These are phyloP conservation scores for Synaphobranchus kaupii DNA, from an alignment of 2,797 vertebrate species.

Conservation along the genomic window DNA sequence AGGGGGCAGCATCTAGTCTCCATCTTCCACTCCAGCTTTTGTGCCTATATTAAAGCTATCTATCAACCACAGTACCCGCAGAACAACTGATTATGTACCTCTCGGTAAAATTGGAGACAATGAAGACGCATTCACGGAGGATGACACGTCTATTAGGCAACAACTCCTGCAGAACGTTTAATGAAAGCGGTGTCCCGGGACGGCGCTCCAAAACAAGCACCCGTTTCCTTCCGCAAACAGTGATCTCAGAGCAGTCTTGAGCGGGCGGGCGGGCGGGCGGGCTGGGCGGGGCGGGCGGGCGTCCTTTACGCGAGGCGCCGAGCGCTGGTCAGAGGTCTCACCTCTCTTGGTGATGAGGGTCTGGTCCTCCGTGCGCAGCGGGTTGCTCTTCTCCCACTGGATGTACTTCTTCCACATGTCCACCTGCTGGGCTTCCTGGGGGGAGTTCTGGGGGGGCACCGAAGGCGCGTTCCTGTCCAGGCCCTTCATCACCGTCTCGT, in stretches of 20 bases:
- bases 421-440: slow-evolving; percentile 96
- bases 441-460: slow-evolving; percentile 95
- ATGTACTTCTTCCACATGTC: slow-evolving; percentile 99
- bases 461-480: slow-evolving; percentile 96
- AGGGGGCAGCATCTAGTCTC: not conserved
- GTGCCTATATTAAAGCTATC: not conserved
- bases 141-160: not conserved
- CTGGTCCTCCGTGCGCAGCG: slow-evolving; percentile 95
- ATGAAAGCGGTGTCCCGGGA: not conserved
- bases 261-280: not conserved
- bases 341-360: slow-evolving; percentile 99
- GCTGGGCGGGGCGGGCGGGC: not conserved
- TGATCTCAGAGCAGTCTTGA: not conserved
- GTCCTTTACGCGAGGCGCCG: not conserved
- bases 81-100: not conserved
- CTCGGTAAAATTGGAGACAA: not conserved
- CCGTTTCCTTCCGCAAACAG: not conserved
- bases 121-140: not conserved
- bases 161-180: no score
- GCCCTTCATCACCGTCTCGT: slow-evolving; percentile 98
- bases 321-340: slow-evolving; percentile 52
- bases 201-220: not conserved
- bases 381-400: slow-evolving; percentile 99
- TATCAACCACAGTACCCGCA: not conserved
- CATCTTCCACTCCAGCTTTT: not conserved